Evolutionary conservation across 2,797 vertebrate species (phyloP), one percentile per base, ranked within the genome.

Genomic region (Hoplostethus atlanticus): DNA sequence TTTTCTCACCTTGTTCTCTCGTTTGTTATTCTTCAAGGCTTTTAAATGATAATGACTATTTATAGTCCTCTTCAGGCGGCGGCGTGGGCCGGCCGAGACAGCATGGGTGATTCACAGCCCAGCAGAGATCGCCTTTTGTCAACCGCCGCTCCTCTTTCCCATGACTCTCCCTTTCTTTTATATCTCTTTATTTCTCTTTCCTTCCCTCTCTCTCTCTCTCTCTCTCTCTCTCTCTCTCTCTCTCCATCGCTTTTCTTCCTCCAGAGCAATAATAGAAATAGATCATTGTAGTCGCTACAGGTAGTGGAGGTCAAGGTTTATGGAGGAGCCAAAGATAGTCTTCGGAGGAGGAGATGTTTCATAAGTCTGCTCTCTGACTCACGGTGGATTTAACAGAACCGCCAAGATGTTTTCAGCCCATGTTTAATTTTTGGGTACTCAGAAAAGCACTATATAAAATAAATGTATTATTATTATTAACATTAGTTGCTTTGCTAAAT

Each of bases 21-120:
- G 58, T 81, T 77, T 68, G 76, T 81, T 79, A 84, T 91, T 90
- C 90, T 82, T 71, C 76, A 84, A 72, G 1, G 60, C 80, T 89
- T 88, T 85, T 85, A 85, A 88, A 91, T 78, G 77, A 88, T 88
- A 89, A 89, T 83, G 76, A 86, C 90, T 94, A 93, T 94, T 93
- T 93, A 92, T 93, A 92, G 81, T 86, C 75, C 65, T 77, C 76
- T 87, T 62, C 83, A 89, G 82, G 69, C 72, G 73, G 75, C 87
- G 77, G 87, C 69, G 91, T 92, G 91, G 92, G 92, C 88, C 73
- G 92, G 92, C 88, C 73, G 88, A 89, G 91, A 92, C 85, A 76
- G 80, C 11, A 57, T 38, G 0, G 72, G 86, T 94, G 91, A 94
- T 91, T 94, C 93, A 93, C 76, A 57, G 76, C 68, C 69, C 21